Base-by-base conservation (phyloP, 2,888 invertebrate genomes). In the Chesias legatella region DNA sequence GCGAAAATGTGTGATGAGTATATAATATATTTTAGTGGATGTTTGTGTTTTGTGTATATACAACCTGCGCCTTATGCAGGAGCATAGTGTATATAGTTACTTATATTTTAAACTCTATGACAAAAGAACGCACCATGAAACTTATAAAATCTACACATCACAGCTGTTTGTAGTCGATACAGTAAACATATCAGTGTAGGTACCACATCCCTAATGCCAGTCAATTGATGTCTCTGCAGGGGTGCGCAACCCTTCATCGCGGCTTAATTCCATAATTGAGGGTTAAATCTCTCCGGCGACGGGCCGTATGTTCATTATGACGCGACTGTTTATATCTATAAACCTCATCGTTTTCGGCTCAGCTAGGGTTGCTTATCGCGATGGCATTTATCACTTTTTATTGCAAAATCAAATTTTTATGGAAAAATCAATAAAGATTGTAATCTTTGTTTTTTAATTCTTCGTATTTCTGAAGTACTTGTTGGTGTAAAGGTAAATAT, bases 211-310 rank as follows among this genome's bases (percentile, higher is more conserved):
- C 63, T 69, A 59, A 49, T 32, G 37, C 34, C 41, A 52, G 53
- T 67, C 65, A 68, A 73, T 74, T 63, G 66, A 55, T 67, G 56
- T 65, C 71, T 54, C 70, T 55, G 58, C 70, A 66, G 75, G 77
- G 79, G 67, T 54, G 53, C 63, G 52, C 67, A 83, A 83, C 85
- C 85, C 84, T 85, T 84, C 80, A 78, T 51, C 72, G 63, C 65
- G 60, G 74, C 77, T 81, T 86, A 85, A 86, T 85, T 80, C 79
- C 72, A 85, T 86, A 85, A 86, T 86, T 86, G 86, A 85, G 84
- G 84, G 84, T 81, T 83, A 84, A 85, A 80, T 79, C 84, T 72
- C 64, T 62, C 60, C 63, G 70, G 69, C 81, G 77, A 79, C 72
- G 81, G 72, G 77, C 66, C 65, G 58, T 61, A 64, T 69, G 73